A percentile compares a stretch with the other conserved stretches of the same genome.
These are phyloP conservation scores for Heterodera filipjevi DNA, from an alignment of 2,888 invertebrate species.

Conservation along the genomic window DNA sequence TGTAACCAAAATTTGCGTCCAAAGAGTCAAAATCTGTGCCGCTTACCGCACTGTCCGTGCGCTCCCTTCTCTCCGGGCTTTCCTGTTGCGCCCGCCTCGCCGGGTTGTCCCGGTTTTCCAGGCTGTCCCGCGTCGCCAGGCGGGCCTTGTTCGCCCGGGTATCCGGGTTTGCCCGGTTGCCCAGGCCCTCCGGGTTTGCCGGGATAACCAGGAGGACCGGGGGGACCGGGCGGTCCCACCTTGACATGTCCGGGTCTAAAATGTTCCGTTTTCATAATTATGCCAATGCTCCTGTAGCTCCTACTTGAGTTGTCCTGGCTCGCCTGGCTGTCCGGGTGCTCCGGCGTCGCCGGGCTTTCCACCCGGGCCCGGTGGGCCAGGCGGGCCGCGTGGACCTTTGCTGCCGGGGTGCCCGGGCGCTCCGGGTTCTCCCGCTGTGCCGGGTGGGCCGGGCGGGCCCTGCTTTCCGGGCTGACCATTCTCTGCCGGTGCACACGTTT, in stretches of 20 bases:
- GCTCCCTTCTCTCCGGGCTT: conserved; percentile 30
- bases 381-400: conserved; percentile 34
- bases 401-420: conserved; percentile 24
- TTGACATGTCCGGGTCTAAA: conserved; percentile 18
- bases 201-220: not conserved
- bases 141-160: not conserved
- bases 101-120: conserved; percentile 15
- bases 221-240: conserved; percentile 34
- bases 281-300: too few relatives aligned
- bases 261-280: not conserved
- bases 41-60: conserved; percentile 30
- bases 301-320: conserved; percentile 35
- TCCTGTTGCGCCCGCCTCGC: conserved; percentile 39
- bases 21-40: not conserved
- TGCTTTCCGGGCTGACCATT: conserved; percentile 53
- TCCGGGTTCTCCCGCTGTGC: conserved; percentile 21
- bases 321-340: conserved; percentile 41
- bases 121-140: not conserved
- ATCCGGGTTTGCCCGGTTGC: not conserved
- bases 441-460: conserved; percentile 41
- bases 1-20: not conserved
- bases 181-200: not conserved
- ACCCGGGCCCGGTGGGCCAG: conserved; percentile 39
- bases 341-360: conserved; percentile 33
- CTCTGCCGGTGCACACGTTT: conserved; percentile 46